Base-by-base conservation (phyloP, 2,888 invertebrate species). In the Biston betularia region DNA sequence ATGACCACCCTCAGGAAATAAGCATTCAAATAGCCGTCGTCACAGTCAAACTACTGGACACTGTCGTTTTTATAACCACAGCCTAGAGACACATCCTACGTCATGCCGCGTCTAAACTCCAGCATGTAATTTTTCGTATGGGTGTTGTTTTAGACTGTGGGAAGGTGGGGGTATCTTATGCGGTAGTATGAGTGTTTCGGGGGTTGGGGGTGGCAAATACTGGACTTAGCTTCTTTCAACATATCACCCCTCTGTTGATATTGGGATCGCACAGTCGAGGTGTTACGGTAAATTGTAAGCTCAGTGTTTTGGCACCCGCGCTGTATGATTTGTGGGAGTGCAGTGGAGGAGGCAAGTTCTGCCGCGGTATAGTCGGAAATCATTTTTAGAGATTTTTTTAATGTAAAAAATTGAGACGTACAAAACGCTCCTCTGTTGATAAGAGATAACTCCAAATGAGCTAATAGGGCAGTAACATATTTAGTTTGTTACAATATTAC, bases 161-260 rank as follows among this genome's bases (percentile, higher is more conserved):
- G 0, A n/a, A 12, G 24, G 12, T 14, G 15, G 1, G 11, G 9
- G 6, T 11, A 24, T 3, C 38, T 11, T 15, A 45, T 50, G 34
- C 8, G 40, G 10, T 15, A 60, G 40, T 64, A 5, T 61, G 63
- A 9, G 45, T 69, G 67, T 68, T 65, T 63, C 60, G 49, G 63
- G 67, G 70, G 69, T 73, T 69, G 49, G 68, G 71, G 63, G 71
- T 69, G 63, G 69, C 60, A 65, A 78, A 75, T 77, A 71, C 71
- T 63, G 76, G 78, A 75, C 74, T 79, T 73, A 75, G 77, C 74
- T 79, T 79, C 78, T 79, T 78, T 79, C 80, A 77, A 77, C 77
- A 76, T 74, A 76, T 72, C 76, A 70, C 68, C 75, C 77, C 75
- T 71, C 61, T 77, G 78, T 75, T 75, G 76, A 75, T 77, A 77